A percentile compares a stretch with the other conserved stretches of the same genome.
Evolutionary conservation across 1,140 invertebrate genomes (phyloP).

Genomic region (Zaprionus ghesquierei): DNA sequence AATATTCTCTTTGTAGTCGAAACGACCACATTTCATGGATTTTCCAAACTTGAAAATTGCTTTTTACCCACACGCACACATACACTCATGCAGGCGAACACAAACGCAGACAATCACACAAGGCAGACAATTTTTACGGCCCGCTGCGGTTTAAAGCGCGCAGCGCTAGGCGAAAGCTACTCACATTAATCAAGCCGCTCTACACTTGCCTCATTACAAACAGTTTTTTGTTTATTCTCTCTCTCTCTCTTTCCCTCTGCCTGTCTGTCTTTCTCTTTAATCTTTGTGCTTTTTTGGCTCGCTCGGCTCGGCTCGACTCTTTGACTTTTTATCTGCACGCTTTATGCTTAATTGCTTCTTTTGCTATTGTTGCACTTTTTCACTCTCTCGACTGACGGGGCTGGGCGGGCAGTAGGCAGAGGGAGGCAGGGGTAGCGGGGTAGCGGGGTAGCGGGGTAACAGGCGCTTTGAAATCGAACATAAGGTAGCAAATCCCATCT

Average conservation of each 20-base stretch:
- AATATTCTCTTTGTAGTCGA: conserved; percentile 59
- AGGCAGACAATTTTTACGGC: conserved; percentile 48
- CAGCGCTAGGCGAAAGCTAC: conserved; percentile 7
- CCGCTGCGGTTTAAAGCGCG: conserved; percentile 32
- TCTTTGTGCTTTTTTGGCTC: conserved; percentile 38
- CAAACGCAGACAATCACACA: not conserved
- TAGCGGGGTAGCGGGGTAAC: conserved; percentile 7
- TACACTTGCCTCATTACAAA: conserved; percentile 48
- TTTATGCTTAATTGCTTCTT: conserved; percentile 62
- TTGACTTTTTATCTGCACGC: conserved; percentile 54
- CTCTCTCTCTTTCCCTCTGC: not conserved
- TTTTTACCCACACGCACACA: conserved; percentile 19
- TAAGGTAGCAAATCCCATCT: conserved; percentile 30
- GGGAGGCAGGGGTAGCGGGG: not conserved
- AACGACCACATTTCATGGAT: conserved; percentile 55
- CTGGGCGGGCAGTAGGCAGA: no score
- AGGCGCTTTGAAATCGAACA: conserved; percentile 56
- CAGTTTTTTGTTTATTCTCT: not conserved
- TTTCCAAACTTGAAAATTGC: conserved; percentile 55
- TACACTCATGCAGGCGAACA: not conserved
- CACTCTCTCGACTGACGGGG: not conserved
- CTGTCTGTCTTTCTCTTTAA: conserved; percentile 19
- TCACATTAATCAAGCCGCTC: conserved; percentile 42
- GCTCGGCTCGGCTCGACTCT: conserved; percentile 29
- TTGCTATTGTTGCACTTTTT: conserved; percentile 34